These are phyloP conservation scores for Otis tarda DNA, from an alignment of 2,113 vertebrate species.

Conservation along the genomic window DNA sequence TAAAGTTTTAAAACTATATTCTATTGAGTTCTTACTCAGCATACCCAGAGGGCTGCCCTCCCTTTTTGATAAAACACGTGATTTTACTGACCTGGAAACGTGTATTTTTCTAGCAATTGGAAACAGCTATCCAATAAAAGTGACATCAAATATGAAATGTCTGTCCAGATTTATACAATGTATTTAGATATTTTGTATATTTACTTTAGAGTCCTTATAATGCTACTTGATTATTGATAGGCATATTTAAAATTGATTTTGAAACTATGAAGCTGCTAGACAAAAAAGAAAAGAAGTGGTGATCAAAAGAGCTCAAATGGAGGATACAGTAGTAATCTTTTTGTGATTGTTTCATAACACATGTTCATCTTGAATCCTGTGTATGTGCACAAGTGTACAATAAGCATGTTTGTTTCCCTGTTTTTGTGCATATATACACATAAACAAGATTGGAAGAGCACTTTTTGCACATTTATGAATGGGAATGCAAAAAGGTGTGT, in stretches of 20 bases:
- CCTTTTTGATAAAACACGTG: background rate
- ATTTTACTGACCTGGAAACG: conserved; percentile 39
- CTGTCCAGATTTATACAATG: background rate
- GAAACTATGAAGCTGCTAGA: background rate
- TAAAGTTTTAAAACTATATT: conserved; percentile 52
- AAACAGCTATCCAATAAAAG: background rate
- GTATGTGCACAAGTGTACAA: background rate
- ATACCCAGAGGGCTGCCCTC: conserved; percentile 22
- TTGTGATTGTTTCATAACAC: background rate
- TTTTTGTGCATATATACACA: background rate
- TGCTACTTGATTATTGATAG: background rate
- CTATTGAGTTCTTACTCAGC: conserved; percentile 62
- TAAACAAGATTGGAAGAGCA: background rate
- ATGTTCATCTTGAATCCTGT: background rate
- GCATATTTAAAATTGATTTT: background rate
- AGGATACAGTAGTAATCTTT: background rate
- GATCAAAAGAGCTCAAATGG: background rate
- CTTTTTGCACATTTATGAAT: background rate
- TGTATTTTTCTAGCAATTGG: background rate
- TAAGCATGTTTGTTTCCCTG: background rate
- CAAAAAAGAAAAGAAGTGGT: background rate
- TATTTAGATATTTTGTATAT: background rate
- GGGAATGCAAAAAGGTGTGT: background rate
- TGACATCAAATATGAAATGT: background rate
- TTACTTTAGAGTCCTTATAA: background rate